Conservation (phyloP, 2,113 vertebrate genomes). For the Limnothrissa miodon region DNA sequence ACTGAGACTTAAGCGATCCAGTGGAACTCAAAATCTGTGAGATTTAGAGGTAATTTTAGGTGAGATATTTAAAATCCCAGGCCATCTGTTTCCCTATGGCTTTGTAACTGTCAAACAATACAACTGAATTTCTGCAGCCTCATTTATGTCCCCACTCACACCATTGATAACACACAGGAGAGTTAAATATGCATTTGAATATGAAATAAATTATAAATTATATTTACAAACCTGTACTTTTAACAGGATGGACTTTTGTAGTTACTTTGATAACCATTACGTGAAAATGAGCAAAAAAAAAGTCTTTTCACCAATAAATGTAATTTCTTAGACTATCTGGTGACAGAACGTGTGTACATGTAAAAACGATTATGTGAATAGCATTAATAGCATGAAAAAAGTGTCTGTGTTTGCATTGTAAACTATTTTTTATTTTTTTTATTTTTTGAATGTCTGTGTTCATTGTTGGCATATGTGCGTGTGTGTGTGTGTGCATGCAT, state of each 20-base stretch:
- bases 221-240: too few relatives aligned
- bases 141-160: not conserved
- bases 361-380: too few relatives aligned
- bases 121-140: not conserved
- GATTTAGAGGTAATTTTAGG: slow-evolving; percentile 62
- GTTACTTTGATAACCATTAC: too few relatives aligned
- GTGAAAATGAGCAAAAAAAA: too few relatives aligned
- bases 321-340: too few relatives aligned
- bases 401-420: not conserved
- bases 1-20: slow-evolving; percentile 30
- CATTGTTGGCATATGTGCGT: not conserved
- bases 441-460: not conserved
- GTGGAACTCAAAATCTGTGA: slow-evolving; percentile 36
- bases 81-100: slow-evolving; percentile 68
- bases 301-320: too few relatives aligned
- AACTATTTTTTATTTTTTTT: too few relatives aligned
- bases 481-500: too few relatives aligned
- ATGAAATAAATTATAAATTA: not conserved
- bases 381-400: too few relatives aligned
- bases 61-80: slow-evolving; percentile 33
- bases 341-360: too few relatives aligned
- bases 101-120: not conserved
- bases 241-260: too few relatives aligned
- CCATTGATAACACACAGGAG: too few relatives aligned
- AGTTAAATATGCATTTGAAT: not conserved